phyloP scores from a whole-genome alignment of 2,888 invertebrate species.

The Diloba caeruleocephala region DNA sequence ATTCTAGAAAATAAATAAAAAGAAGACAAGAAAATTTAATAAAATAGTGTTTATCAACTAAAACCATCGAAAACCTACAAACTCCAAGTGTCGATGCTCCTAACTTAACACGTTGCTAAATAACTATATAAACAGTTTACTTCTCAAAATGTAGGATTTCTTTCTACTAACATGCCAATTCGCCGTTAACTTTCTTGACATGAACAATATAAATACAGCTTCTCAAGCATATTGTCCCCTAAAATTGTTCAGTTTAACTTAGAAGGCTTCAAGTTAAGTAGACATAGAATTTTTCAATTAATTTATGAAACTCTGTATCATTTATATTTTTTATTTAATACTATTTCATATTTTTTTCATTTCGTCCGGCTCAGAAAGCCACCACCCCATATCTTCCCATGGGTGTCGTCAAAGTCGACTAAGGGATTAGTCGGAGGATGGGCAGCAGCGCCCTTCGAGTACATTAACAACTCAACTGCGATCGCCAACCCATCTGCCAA shows the following conservation, averaged over 20 bases:
- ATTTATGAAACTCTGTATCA: too few species aligned
- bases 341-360: too few species aligned
- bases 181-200: slow-evolving; percentile 21
- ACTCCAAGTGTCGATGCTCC: slow-evolving; percentile 34
- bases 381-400: too few species aligned
- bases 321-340: too few species aligned
- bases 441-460: too few species aligned
- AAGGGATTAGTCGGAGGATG: too few species aligned
- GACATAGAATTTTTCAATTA: not conserved
- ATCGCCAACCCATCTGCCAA: too few species aligned
- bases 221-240: not conserved
- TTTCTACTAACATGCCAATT: slow-evolving; percentile 8
- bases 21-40: too few species aligned
- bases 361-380: too few species aligned
- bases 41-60: not conserved
- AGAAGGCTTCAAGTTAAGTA: slow-evolving; percentile 13
- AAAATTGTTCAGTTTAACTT: slow-evolving; percentile 9
- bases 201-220: slow-evolving; percentile 27
- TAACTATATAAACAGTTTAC: slow-evolving; percentile 24
- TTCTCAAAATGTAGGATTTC: slow-evolving; percentile 25
- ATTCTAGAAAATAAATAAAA: too few species aligned
- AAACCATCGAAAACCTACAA: slow-evolving; percentile 3
- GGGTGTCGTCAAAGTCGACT: too few species aligned
- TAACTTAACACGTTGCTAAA: slow-evolving; percentile 31
- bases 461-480: too few species aligned